Evolutionary conservation across 2,888 invertebrate genomes (phyloP), one percentile per base, ranked within the genome.

Genomic region (Antheraea yamamai): DNA sequence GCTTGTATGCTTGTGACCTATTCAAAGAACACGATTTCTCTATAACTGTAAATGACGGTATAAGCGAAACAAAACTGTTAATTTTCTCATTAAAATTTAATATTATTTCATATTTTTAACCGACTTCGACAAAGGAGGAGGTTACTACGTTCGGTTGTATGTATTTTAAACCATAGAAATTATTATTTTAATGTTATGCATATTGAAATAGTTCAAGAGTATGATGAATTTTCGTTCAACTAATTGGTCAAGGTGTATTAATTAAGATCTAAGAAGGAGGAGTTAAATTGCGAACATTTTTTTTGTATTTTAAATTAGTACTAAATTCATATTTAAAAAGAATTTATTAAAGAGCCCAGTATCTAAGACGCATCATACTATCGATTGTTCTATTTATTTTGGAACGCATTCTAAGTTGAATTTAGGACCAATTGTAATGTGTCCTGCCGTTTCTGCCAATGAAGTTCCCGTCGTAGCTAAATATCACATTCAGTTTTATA

Each of bases 61-160:
- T 73, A 73, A 75, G 52, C 35, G 52, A 52, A 72, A n/a, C 39
- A n/a, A 39, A 68, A 73, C 73, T 55, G 58, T 66, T 30, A 73
- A 72, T 68, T 51, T 75, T 75, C 61, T 72, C 71, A 74, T 72
- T 74, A 72, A 61, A 74, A 74, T 72, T 74, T 18, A 52, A 10
- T 70, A 2, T 35, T 35, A 68, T 35, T 8, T 8, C 35, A 66
- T 68, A 20, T 35, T 20, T 4, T 20, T 8, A 1, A 7, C 30
- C 16, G 35, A 35, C n/a, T n/a, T n/a, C n/a, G n/a, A n/a, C n/a
- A n/a, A n/a, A n/a, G n/a, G n/a, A n/a, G n/a, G n/a, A n/a, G n/a
- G n/a, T n/a, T 39, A 39, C 20, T 20, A 47, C 7, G n/a, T n/a
- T n/a, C n/a, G n/a, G n/a, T n/a, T n/a, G n/a, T n/a, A n/a, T n/a